Conservation (phyloP, 2,797 vertebrate genomes). For the Halcyon leucocephala region DNA sequence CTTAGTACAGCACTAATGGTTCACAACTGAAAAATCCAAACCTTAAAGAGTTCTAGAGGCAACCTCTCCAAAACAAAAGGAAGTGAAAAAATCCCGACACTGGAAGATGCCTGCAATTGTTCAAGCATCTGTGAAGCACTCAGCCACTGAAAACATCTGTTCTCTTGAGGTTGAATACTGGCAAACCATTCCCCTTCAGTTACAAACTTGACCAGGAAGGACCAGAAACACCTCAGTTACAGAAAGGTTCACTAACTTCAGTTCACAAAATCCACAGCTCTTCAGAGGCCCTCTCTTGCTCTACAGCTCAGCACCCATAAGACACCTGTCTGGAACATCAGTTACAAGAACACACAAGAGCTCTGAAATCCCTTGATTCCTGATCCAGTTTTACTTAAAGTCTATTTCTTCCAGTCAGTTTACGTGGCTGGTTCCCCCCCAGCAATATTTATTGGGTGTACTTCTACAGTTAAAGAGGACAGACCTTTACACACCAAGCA, state of each 20-base stretch:
- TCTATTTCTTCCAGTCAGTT: neutral
- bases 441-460: neutral
- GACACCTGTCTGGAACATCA: neutral
- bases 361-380: neutral
- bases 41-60: neutral
- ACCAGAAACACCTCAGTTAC: neutral
- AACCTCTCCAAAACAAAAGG: neutral
- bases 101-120: neutral
- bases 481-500: neutral
- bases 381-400: neutral
- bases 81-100: neutral
- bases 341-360: rapidly evolving
- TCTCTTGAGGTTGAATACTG: neutral
- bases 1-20: too few relatives aligned
- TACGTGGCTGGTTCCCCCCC: neutral
- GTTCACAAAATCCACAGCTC: neutral
- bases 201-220: neutral
- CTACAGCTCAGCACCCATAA: neutral
- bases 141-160: neutral
- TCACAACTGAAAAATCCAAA: neutral
- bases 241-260: neutral
- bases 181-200: neutral
- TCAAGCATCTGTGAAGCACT: neutral
- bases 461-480: neutral
- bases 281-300: neutral